Base-by-base conservation (phyloP, 2,113 vertebrate genomes). In the Phylloscopus whistleri region DNA sequence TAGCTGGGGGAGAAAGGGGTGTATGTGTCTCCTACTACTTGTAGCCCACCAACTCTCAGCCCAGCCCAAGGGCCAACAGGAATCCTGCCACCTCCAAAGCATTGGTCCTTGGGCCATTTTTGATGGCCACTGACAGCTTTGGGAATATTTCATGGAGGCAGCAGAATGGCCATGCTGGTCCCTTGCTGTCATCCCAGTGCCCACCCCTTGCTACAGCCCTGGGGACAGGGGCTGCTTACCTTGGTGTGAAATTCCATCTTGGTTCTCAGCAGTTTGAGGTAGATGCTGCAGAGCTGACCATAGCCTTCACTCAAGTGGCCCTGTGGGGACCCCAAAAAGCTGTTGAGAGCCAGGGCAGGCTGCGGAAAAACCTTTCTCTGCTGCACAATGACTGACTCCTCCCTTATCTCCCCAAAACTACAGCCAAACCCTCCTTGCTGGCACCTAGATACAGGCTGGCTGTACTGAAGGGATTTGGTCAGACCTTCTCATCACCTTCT, bases 191-290 rank as follows among this genome's bases (percentile, higher is more conserved):
- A 4, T 16, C 28, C 9, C 27, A 43, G 11, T 13, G 37, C 10
- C 23, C 46, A 35, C 1, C 26, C 14, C 53, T 51, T 35, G 30
- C 49, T 67, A 39, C 6, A 49, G 52, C 30, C 8, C 0, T 27
- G n/a, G 28, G 33, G 41, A 63, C 0, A 4, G 0, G 55, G 51
- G 39, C 43, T 11, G 49, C 96, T 98, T 97, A 99, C 99, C 98
- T 99, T 99, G 94, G 98, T 98, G 97, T 99, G 99, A 95, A 99
- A 99, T 94, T 99, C 99, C 99, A 99, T 99, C 98, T 99, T 99
- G 93, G 99, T 99, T 98, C 99, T 99, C 98, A 99, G 98, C 94
- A 99, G 98, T 98, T 98, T 99, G 98, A 99, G 99, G 98, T 99
- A 99, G 98, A 99, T 98, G 98, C 99, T 99, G 98, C 99, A 99